Evolutionary conservation across 2,888 invertebrate genomes (phyloP).

Genomic region (Tolmerus cingulatus): DNA sequence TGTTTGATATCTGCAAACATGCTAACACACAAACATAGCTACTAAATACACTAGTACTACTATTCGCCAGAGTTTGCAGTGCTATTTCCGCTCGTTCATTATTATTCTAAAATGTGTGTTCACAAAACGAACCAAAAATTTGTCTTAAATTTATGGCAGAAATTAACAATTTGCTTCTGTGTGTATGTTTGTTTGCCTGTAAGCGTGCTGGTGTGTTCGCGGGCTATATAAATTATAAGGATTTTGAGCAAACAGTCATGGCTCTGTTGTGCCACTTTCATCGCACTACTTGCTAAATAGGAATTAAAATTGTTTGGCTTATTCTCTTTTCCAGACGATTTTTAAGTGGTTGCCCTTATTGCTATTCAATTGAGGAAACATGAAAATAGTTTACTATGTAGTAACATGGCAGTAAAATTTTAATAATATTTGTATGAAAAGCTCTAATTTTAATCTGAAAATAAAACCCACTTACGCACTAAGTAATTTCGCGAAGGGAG

Average conservation of each 20-base stretch:
- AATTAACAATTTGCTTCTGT: not conserved
- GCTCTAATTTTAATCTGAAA: too few relatives aligned
- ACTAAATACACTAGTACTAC: not conserved
- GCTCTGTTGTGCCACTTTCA: not conserved
- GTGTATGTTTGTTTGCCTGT: not conserved
- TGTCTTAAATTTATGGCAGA: conserved; percentile 1
- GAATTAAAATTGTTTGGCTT: not conserved
- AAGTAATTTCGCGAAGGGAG: too few relatives aligned
- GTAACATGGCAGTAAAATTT: not conserved
- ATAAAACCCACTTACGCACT: too few relatives aligned
- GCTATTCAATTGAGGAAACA: not conserved
- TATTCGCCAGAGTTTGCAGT: not conserved
- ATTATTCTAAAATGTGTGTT: conserved; percentile 29
- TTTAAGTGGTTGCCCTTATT: not conserved
- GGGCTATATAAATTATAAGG: not conserved
- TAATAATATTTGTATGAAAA: not conserved
- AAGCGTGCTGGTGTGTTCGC: not conserved
- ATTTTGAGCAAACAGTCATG: not conserved
- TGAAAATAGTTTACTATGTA: not conserved
- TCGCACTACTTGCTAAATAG: not conserved
- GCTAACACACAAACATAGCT: not conserved
- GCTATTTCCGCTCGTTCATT: not conserved
- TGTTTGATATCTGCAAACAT: conserved; percentile 31
- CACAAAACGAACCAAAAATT: conserved; percentile 20
- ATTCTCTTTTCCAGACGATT: not conserved